Evolutionary conservation across 2,797 vertebrate species (phyloP).

Genomic region (Gorsachius magnificus): DNA sequence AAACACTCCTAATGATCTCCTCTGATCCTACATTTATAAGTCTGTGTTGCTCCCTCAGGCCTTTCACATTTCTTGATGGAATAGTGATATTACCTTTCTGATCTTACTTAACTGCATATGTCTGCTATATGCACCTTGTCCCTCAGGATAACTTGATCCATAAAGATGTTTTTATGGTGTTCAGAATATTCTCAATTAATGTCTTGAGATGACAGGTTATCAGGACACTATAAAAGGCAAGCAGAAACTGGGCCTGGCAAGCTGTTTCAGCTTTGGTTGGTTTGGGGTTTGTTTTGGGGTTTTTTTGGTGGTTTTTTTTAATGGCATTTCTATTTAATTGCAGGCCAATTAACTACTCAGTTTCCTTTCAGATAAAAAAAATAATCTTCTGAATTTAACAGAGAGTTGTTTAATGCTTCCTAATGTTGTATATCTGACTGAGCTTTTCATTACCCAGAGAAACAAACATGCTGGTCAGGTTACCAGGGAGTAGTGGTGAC

Average conservation of each 20-base stretch:
- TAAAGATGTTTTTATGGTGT: neutral
- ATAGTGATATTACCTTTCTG: neutral
- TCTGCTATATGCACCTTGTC: neutral
- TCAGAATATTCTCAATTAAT: constrained; percentile 36
- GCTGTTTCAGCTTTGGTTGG: neutral
- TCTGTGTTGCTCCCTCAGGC: neutral
- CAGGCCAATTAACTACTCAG: constrained; percentile 56
- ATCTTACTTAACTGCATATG: neutral
- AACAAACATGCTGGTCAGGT: constrained; percentile 42
- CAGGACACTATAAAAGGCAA: constrained; percentile 6
- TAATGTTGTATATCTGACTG: constrained; percentile 53
- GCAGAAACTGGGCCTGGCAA: constrained; percentile 39
- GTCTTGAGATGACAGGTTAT: constrained; percentile 1
- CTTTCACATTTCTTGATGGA: neutral
- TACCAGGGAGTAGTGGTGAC: constrained; percentile 1
- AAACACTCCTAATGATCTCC: neutral
- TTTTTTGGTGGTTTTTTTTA: neutral
- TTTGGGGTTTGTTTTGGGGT: no score
- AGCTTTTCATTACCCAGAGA: constrained; percentile 66
- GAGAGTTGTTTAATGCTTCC: constrained; percentile 61
- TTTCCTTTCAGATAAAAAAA: constrained; percentile 63
- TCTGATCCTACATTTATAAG: neutral
- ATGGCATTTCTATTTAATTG: constrained; percentile 69
- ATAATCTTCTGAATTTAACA: constrained; percentile 42
- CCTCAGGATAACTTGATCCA: neutral